Conservation (phyloP, 1,140 invertebrate species). For the Drosophila elegans region DNA sequence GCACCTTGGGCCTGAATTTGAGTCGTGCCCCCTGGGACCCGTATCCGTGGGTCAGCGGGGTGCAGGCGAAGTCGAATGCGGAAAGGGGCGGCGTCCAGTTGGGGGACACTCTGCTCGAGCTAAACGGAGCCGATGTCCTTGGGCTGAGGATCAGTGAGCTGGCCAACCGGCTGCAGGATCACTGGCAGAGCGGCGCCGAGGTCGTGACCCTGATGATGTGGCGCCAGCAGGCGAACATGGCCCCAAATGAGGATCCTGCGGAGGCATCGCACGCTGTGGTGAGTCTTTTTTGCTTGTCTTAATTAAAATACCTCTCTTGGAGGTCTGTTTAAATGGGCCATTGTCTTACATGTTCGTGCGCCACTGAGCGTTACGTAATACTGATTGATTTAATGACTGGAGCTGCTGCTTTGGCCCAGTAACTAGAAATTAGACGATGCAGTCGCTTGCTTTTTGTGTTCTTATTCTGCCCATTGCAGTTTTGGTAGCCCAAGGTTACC, state of each 20-base stretch:
- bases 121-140: constrained; percentile 82
- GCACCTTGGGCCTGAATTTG: constrained; percentile 83
- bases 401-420: constrained; percentile 15
- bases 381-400: constrained; percentile 45
- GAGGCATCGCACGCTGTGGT: constrained; percentile 71
- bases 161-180: constrained; percentile 72
- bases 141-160: constrained; percentile 83
- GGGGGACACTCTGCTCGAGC: constrained; percentile 84
- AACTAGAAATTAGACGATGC: constrained; percentile 54
- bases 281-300: constrained; percentile 13
- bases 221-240: constrained; percentile 58
- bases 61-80: constrained; percentile 78
- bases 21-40: constrained; percentile 85
- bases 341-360: constrained; percentile 40
- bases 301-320: no score
- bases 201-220: constrained; percentile 77
- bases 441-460: constrained; percentile 37
- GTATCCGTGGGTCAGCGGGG: constrained; percentile 85
- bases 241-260: constrained; percentile 41
- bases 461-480: constrained; percentile 8
- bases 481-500: constrained; percentile 18
- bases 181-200: constrained; percentile 78
- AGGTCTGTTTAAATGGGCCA: constrained; percentile 46
- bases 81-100: constrained; percentile 75
- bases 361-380: constrained; percentile 48